Percentiles rank a stretch among this genome's conserved stretches.
Conservation (phyloP, 1,140 invertebrate genomes). For the Pseudachorutes palmiensis region DNA sequence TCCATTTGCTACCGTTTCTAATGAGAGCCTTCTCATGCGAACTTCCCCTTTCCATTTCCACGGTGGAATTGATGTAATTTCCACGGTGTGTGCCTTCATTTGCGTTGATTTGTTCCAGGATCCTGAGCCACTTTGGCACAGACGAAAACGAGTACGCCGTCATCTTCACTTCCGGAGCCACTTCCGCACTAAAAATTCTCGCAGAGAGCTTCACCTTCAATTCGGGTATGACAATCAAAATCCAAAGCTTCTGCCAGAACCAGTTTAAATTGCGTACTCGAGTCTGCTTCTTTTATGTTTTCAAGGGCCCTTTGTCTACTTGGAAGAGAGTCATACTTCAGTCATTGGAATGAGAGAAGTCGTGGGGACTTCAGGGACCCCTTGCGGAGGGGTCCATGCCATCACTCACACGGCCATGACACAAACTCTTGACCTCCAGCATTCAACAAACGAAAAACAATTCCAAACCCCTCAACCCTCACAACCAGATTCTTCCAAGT, state of each 20-base stretch:
- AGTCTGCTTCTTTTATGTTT: background rate
- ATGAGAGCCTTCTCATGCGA: no score
- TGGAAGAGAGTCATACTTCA: constrained; percentile 89
- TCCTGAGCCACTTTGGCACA: constrained; percentile 78
- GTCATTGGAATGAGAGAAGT: constrained; percentile 81
- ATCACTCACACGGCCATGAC: background rate
- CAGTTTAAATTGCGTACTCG: background rate
- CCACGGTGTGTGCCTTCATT: background rate
- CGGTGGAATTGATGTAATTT: background rate
- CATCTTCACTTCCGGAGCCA: constrained; percentile 85
- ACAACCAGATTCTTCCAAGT: no score
- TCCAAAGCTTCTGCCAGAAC: background rate
- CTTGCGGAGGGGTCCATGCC: background rate
- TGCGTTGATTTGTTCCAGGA: constrained; percentile 51
- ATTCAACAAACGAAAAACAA: background rate
- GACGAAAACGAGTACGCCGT: constrained; percentile 68
- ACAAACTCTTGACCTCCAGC: constrained; percentile 1
- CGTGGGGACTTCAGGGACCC: constrained; percentile 19
- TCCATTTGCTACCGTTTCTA: background rate
- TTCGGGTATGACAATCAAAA: constrained; percentile 33
- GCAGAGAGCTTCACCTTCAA: constrained; percentile 58
- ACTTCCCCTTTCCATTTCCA: background rate
- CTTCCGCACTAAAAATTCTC: constrained; percentile 69
- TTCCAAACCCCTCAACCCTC: no score
- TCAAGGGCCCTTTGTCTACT: constrained; percentile 64